phyloP scores from a whole-genome alignment of 2,888 invertebrate genomes.

The Noctua janthe region DNA sequence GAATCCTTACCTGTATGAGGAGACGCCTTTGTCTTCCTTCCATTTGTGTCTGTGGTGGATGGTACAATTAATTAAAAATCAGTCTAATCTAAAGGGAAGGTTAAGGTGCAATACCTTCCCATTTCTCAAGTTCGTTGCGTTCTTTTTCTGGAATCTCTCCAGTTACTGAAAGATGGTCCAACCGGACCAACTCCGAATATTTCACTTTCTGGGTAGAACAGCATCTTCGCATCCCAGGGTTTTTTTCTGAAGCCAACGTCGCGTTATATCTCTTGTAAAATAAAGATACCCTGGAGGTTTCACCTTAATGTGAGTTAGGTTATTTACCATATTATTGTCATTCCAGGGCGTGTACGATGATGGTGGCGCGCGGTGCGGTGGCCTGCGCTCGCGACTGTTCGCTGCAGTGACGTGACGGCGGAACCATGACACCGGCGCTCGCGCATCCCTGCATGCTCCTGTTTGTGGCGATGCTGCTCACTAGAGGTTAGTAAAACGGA shows the following conservation, averaged over 20 bases:
- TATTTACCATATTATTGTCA: not conserved
- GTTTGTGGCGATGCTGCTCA: conserved; percentile 76
- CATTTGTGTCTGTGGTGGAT: not conserved
- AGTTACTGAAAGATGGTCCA: not conserved
- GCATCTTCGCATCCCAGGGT: too few relatives aligned
- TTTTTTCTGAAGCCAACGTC: too few relatives aligned
- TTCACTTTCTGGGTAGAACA: not conserved
- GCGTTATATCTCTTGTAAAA: too few relatives aligned
- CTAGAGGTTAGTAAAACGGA: conserved; percentile 75
- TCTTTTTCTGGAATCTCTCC: not conserved
- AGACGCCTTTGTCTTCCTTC: not conserved
- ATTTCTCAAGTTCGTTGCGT: not conserved
- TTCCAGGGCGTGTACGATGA: conserved; percentile 58
- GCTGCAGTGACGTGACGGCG: conserved; percentile 56
- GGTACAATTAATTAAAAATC: not conserved
- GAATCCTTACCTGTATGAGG: not conserved
- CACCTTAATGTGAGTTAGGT: not conserved
- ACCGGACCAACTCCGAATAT: not conserved
- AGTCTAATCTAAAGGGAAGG: not conserved
- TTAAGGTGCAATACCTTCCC: not conserved
- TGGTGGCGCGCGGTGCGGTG: conserved; percentile 48
- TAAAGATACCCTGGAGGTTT: too few relatives aligned
- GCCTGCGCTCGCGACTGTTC: conserved; percentile 55
- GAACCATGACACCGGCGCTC: conserved; percentile 74
- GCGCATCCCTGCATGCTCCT: conserved; percentile 74